Percentiles rank a stretch among this genome's conserved stretches.
phyloP scores from a whole-genome alignment of 35 echinoderm and acorn worm genomes.

The Apostichopus californicus region DNA sequence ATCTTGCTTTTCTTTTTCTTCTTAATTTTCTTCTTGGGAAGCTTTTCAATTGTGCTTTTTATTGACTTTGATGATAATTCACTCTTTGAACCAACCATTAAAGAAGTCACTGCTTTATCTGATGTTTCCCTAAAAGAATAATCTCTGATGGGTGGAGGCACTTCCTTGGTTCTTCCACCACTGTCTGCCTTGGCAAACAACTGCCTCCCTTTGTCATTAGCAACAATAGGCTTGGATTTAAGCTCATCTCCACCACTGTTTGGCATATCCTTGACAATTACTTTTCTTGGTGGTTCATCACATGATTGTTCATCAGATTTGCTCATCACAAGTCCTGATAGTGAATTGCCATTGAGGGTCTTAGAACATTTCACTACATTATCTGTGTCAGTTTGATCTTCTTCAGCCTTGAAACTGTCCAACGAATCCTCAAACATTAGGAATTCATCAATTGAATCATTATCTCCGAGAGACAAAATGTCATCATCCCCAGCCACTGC shows the following conservation, averaged over 20 bases:
- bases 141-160: not conserved
- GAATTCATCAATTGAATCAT: conserved; percentile 7
- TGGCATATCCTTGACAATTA: not conserved
- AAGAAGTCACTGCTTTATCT: not conserved
- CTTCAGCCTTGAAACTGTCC: conserved; percentile 6
- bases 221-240: not conserved
- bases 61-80: no score
- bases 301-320: not conserved
- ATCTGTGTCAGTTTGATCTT: not conserved
- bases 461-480: conserved; percentile 23
- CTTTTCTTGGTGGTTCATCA: not conserved
- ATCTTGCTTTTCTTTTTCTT: not conserved
- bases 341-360: not conserved
- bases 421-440: not conserved
- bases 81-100: no score
- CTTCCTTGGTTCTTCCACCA: not conserved
- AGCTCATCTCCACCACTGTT: not conserved
- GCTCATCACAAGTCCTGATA: not conserved
- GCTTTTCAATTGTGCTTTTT: not conserved
- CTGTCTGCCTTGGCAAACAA: not conserved
- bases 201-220: not conserved
- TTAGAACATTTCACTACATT: not conserved
- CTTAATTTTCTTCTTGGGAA: not conserved
- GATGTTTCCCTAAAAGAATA: not conserved
- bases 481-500: not conserved